Percentiles rank a stretch among this genome's conserved stretches.
phyloP scores from a whole-genome alignment of 2,113 vertebrate genomes.

The Otocyon megalotis region DNA sequence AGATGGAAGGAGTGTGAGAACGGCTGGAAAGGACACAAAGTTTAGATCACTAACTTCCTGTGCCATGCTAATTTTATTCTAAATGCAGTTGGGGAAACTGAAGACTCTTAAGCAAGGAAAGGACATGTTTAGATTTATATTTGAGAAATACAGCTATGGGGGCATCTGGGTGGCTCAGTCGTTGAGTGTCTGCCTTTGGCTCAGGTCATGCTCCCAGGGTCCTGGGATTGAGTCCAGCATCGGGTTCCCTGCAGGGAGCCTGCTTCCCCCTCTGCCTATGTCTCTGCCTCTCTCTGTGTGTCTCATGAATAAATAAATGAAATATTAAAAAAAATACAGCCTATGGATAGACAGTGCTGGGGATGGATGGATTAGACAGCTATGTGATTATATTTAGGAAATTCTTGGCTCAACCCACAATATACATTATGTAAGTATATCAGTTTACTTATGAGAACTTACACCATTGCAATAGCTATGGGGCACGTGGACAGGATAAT shows the following conservation, averaged over 20 bases:
- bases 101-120: not conserved
- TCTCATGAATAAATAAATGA: no score
- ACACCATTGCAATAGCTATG: not conserved
- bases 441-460: not conserved
- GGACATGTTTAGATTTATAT: not conserved
- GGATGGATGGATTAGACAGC: not conserved
- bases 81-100: not conserved
- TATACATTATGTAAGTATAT: not conserved
- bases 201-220: no score
- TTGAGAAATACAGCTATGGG: not conserved
- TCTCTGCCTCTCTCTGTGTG: no score
- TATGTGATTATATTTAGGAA: not conserved
- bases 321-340: no score
- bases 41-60: not conserved
- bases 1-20: not conserved
- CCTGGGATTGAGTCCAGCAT: no score
- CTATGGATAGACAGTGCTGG: not conserved
- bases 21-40: not conserved
- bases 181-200: no score
- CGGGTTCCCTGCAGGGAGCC: no score
- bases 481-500: not conserved
- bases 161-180: no score
- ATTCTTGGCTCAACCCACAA: not conserved
- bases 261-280: no score
- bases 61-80: not conserved